A percentile compares a stretch with the other conserved stretches of the same genome.
Evolutionary conservation across 2,113 vertebrate species (phyloP).

Genomic region (Cebidichthys violaceus): DNA sequence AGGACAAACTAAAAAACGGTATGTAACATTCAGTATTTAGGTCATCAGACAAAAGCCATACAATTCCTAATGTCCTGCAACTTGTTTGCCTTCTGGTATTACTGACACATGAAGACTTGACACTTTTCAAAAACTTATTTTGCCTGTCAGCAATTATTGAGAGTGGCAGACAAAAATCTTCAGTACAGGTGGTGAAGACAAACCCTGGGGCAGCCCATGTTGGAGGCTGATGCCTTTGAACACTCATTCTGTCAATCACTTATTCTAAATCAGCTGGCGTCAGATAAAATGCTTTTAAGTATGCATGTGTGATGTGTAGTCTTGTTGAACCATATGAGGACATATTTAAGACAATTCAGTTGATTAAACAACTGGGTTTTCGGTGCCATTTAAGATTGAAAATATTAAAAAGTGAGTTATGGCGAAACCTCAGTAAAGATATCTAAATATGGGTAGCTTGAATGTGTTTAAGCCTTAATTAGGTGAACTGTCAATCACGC

Average conservation of each 20-base stretch:
- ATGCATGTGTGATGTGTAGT: neutral
- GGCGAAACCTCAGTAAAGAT: neutral
- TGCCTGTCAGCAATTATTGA: constrained; percentile 2
- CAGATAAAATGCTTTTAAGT: neutral
- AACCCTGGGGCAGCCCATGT: neutral
- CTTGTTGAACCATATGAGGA: neutral
- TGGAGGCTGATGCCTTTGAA: constrained; percentile 1
- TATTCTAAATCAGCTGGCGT: neutral
- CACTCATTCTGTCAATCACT: constrained; percentile 9
- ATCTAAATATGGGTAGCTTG: constrained; percentile 6
- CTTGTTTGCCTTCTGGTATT: neutral
- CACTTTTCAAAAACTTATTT: constrained; percentile 9
- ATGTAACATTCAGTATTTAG: neutral
- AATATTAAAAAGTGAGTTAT: neutral
- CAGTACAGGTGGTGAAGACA: fast-evolving
- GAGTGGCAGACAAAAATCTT: neutral
- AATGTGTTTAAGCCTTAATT: constrained; percentile 4
- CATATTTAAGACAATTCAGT: neutral
- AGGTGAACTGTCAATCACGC: constrained; percentile 22
- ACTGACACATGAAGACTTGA: neutral
- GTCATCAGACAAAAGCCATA: neutral
- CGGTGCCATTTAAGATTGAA: neutral
- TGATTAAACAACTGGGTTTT: neutral
- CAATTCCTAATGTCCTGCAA: neutral
- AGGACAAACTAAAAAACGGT: neutral